These are phyloP conservation scores for Diloba caeruleocephala DNA, from an alignment of 2,888 invertebrate genomes.

Conservation along the genomic window DNA sequence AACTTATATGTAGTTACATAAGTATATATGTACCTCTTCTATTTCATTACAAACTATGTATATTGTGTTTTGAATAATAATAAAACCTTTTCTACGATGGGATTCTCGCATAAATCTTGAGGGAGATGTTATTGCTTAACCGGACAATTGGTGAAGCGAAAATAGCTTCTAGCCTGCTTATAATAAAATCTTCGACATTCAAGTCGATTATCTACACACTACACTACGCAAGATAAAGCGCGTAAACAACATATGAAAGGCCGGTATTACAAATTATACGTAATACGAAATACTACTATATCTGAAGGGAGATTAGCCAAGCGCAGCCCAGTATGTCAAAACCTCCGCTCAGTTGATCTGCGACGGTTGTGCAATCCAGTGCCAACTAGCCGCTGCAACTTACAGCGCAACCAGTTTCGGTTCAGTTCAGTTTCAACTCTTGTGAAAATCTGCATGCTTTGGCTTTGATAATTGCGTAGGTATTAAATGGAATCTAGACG, in stretches of 20 bases:
- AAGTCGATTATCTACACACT: too few species aligned
- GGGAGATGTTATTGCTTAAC: too few species aligned
- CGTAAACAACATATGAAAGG: conserved; percentile 12
- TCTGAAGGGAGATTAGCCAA: conserved; percentile 48
- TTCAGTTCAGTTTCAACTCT: too few species aligned
- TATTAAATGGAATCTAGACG: background rate
- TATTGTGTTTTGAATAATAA: too few species aligned
- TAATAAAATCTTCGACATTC: too few species aligned
- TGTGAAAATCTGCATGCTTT: conserved; percentile 39
- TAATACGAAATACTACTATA: conserved; percentile 11
- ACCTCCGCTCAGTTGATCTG: conserved; percentile 28
- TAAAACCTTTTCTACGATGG: too few species aligned
- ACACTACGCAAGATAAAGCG: background rate
- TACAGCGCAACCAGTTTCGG: conserved; percentile 23
- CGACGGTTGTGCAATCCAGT: conserved; percentile 30
- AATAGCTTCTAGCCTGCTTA: too few species aligned
- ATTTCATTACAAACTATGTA: too few species aligned
- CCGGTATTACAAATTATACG: conserved; percentile 15
- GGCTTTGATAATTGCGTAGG: background rate
- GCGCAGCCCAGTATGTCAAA: conserved; percentile 42
- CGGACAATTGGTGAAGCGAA: too few species aligned
- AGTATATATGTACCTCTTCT: too few species aligned
- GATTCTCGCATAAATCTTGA: too few species aligned
- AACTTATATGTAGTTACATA: too few species aligned
- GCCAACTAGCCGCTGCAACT: conserved; percentile 26